These are phyloP conservation scores for Laothoe populi DNA, from an alignment of 2,888 invertebrate genomes.

Conservation along the genomic window DNA sequence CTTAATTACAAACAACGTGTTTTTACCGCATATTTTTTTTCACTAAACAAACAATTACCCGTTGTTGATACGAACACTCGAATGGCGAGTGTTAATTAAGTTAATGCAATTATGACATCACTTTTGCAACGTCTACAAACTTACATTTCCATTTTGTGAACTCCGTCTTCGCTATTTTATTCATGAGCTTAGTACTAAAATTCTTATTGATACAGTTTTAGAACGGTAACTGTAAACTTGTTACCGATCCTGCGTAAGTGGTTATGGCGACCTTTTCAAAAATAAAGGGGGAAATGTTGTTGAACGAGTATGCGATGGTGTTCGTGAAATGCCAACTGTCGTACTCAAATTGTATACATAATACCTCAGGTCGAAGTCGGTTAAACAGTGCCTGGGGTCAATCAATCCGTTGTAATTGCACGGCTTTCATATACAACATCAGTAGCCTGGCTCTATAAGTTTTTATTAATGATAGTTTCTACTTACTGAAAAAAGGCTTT, in stretches of 20 bases:
- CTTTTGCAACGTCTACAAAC: slow-evolving; percentile 46
- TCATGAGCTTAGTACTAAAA: background rate
- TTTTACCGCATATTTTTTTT: slow-evolving; percentile 29
- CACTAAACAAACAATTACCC: slow-evolving; percentile 51
- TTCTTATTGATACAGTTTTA: background rate
- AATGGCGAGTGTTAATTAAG: slow-evolving; percentile 64
- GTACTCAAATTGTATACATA: slow-evolving; percentile 44
- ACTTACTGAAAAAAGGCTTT: too few species aligned
- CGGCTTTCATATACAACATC: slow-evolving; percentile 24
- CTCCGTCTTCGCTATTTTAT: background rate
- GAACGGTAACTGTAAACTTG: slow-evolving; percentile 27
- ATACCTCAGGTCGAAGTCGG: slow-evolving; percentile 49
- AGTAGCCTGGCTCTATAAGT: too few species aligned
- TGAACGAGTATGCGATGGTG: slow-evolving; percentile 44
- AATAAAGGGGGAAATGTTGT: slow-evolving; percentile 56
- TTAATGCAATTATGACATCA: slow-evolving; percentile 68
- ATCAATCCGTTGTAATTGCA: slow-evolving; percentile 40
- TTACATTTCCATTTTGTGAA: slow-evolving; percentile 4
- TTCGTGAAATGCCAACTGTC: slow-evolving; percentile 75
- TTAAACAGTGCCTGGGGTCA: slow-evolving; percentile 43
- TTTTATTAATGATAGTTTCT: background rate
- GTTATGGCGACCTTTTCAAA: slow-evolving; percentile 64
- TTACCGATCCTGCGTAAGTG: slow-evolving; percentile 46
- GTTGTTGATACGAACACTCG: slow-evolving; percentile 50
- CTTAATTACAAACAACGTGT: slow-evolving; percentile 22